Percentiles rank a stretch among this genome's conserved stretches.
Conservation (phyloP, 2,797 vertebrate species). For the Pristis pectinata region DNA sequence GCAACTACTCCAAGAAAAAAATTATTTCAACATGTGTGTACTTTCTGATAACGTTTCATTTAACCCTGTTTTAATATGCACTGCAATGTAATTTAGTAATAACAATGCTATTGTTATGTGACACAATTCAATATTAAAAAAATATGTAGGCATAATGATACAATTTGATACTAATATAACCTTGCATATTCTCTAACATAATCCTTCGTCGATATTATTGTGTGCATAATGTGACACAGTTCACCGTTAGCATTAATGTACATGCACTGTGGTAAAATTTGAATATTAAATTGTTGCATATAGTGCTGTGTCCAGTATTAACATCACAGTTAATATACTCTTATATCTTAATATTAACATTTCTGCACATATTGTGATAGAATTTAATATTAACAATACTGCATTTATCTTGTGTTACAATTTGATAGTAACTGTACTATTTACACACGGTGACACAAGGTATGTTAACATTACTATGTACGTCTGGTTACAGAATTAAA, state of each 20-base stretch:
- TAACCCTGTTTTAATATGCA: not conserved
- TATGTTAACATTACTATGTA: not conserved
- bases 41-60: not conserved
- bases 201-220: not conserved
- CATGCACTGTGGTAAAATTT: constrained; percentile 15
- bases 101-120: constrained; percentile 1
- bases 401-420: not conserved
- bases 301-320: not conserved
- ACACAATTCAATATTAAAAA: not conserved
- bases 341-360: not conserved
- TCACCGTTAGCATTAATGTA: not conserved
- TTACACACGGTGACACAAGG: not conserved
- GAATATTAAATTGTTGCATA: constrained; percentile 9
- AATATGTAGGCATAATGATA: not conserved
- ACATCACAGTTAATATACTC: not conserved
- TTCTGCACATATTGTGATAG: not conserved
- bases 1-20: not conserved
- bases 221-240: constrained; percentile 13
- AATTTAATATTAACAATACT: not conserved
- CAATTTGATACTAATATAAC: constrained; percentile 23
- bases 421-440: constrained; percentile 23
- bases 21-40: not conserved
- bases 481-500: not conserved
- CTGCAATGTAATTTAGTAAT: not conserved
- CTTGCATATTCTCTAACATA: not conserved